Evolutionary conservation across 2,113 vertebrate species (phyloP).

Genomic region (Catagonus wagneri): DNA sequence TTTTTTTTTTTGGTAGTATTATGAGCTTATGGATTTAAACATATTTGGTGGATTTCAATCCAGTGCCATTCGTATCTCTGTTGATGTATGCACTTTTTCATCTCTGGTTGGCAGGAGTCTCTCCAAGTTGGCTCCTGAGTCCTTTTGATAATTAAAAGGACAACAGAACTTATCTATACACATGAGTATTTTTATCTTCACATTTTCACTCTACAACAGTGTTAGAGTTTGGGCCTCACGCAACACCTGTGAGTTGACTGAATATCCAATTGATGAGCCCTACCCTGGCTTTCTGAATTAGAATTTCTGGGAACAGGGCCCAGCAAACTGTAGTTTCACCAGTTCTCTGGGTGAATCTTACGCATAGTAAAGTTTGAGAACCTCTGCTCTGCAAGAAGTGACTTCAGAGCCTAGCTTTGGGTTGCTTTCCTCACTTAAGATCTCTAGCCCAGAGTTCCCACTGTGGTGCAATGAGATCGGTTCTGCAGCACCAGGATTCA

Average conservation of each 20-base stretch:
- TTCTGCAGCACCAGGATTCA: too few relatives aligned
- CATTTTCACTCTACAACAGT: neutral
- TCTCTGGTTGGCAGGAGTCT: neutral
- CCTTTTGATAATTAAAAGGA: slow-evolving; percentile 25
- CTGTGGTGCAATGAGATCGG: too few relatives aligned
- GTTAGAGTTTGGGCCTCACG: neutral
- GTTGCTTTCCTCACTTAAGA: neutral
- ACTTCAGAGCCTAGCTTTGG: neutral
- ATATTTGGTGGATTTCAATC: slow-evolving; percentile 3
- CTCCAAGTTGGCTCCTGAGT: slow-evolving; percentile 4
- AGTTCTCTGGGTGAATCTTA: neutral
- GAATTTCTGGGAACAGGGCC: neutral
- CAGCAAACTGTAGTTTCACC: neutral
- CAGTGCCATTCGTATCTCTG: neutral
- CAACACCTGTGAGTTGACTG: neutral
- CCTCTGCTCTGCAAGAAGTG: neutral
- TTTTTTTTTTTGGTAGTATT: neutral
- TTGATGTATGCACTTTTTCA: slow-evolving; percentile 9
- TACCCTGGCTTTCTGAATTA: neutral
- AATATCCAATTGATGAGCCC: neutral
- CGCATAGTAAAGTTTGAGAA: neutral
- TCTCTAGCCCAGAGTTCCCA: neutral
- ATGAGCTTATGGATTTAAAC: slow-evolving; percentile 20
- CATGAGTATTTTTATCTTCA: slow-evolving; percentile 16
- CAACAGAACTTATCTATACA: neutral